Base-by-base conservation (phyloP, 2,888 invertebrate genomes). In the Drosophila limbata region DNA sequence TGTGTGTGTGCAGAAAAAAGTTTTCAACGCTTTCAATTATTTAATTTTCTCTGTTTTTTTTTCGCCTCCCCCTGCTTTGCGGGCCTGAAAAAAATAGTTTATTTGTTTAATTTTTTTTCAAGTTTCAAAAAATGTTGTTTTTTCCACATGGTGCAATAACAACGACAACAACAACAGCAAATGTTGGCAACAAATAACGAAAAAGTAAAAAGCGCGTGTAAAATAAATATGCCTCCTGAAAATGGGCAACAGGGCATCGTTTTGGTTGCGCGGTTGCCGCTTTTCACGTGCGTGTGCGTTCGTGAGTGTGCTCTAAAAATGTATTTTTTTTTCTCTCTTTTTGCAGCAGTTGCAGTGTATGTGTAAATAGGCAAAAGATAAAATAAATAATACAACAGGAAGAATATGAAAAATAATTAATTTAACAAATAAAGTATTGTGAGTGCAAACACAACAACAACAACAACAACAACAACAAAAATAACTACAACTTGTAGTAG, bases 281-380 rank as follows among this genome's bases (percentile, higher is more conserved):
- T 55, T n/a, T 74, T 75, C 70, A 52, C 21, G 11, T 33, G 47
- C 50, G 35, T 19, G 17, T 33, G 61, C 11, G 31, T 40, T 10
- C 28, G 33, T 28, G 25, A 47, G 57, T 21, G 50, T 21, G 50
- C 28, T 31, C 17, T 21, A 4, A 1, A 19, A 17, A 42, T 13
- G 13, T 42, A 21, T 52, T n/a, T 57, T 39, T 51, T 50, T 56
- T 37, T 57, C 48, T 45, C 45, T 60, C 25, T 52, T 52, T 21
- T 61, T 59, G 44, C 72, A 75, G 77, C 74, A 66, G 66, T 59
- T 53, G 57, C 60, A 62, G 61, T 76, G 76, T 74, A 64, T 70
- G 74, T 76, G 72, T 66, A 74, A 70, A 76, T 75, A 74, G 69
- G 71, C 72, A 76, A 74, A 77, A 59, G 59, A 57, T 60, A 55